Base-by-base conservation (phyloP, 2,888 invertebrate species). In the Clitarchus hookeri region DNA sequence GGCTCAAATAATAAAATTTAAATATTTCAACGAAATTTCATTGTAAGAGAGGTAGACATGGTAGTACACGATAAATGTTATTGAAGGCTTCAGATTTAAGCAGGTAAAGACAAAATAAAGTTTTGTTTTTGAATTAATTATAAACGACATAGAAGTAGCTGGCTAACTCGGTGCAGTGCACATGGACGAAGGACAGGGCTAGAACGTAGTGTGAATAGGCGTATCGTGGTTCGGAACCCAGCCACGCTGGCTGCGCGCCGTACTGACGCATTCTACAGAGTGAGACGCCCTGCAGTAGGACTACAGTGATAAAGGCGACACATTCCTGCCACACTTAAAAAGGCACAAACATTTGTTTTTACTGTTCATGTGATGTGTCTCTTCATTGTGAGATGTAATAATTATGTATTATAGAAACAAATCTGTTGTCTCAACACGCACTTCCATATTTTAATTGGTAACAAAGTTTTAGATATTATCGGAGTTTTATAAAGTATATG, bases 321-420 rank as follows among this genome's bases (percentile, higher is more conserved):
- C 65, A 65, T 65, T 65, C 65, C 65, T 65, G 65, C 65, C 65
- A 65, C 65, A 65, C n/a, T n/a, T 48, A 6, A 48, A 65, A 65
- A 65, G 65, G 65, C 65, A 65, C 65, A 65, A 65, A 48, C 6
- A 1, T 65, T 12, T 65, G 65, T 65, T 65, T 23, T 65, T 65
- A 65, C 65, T 65, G 65, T 65, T 65, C 65, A 65, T 65, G 65
- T 65, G 65, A 65, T n/a, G n/a, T 65, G 65, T 65, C 65, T 65
- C 65, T 65, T 65, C n/a, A 65, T 65, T 65, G 65, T n/a, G n/a
- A 65, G 65, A 65, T 65, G 65, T 65, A 65, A 65, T 23, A 9
- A 65, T 65, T 0, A 23, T 65, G 65, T 65, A 65, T n/a, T n/a
- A 65, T 65, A 65, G 65, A 65, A n/a, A 23, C 0, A 65, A n/a